Conservation (phyloP, 2,113 vertebrate species). For the Tricholaema leucomelas region DNA sequence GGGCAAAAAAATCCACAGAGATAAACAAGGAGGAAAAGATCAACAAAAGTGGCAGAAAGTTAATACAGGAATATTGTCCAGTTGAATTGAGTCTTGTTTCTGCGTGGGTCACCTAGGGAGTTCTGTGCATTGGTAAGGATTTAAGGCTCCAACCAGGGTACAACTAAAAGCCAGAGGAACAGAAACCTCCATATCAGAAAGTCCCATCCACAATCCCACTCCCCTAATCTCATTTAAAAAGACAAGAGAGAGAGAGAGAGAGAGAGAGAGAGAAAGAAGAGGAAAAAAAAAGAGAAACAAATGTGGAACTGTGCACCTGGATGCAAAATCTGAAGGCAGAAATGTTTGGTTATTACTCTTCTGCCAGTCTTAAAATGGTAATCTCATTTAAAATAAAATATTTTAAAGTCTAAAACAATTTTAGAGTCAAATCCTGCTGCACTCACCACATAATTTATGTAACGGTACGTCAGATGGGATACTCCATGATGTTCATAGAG, state of each 20-base stretch:
- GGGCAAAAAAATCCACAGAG: neutral
- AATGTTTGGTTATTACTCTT: neutral
- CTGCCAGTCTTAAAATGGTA: neutral
- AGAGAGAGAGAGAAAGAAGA: neutral
- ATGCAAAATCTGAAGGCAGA: neutral
- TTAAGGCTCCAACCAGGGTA: conserved; percentile 1
- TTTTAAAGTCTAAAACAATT: neutral
- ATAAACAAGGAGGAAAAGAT: conserved; percentile 62
- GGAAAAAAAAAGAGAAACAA: neutral
- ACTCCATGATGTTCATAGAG: conserved; percentile 1
- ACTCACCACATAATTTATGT: neutral
- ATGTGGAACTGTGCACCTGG: neutral
- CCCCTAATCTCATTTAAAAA: accelerated
- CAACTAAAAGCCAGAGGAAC: neutral
- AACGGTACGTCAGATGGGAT: neutral
- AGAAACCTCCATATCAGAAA: neutral
- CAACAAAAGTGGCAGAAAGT: conserved; percentile 50
- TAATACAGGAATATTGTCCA: conserved; percentile 30
- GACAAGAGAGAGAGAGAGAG: neutral
- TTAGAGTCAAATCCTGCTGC: neutral
- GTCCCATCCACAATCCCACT: neutral
- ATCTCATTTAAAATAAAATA: neutral
- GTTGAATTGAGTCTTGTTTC: conserved; percentile 53
- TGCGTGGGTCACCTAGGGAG: neutral
- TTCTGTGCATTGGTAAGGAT: neutral